A percentile compares a stretch with the other conserved stretches of the same genome.
Evolutionary conservation across 1,140 invertebrate genomes (phyloP).

Genomic region (Arctopsyche grandis): DNA sequence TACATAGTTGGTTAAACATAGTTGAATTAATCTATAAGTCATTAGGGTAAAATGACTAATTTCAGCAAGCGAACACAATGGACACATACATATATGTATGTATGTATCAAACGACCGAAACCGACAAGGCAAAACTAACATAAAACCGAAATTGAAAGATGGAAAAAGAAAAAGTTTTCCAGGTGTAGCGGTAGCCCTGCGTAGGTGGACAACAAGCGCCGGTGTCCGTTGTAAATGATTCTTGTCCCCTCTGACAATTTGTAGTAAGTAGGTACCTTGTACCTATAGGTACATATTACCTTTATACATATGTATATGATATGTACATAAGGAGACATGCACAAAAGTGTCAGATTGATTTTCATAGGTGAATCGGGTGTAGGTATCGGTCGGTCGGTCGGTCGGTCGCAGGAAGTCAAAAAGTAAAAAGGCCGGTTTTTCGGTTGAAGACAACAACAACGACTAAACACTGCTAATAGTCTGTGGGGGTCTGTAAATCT

Average conservation of each 20-base stretch:
- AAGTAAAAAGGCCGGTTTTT: not conserved
- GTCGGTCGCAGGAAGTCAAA: not conserved
- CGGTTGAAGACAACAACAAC: constrained; percentile 35
- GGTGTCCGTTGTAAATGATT: constrained; percentile 42
- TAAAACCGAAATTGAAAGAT: too few relatives aligned
- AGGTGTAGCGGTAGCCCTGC: not conserved
- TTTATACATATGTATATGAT: too few relatives aligned
- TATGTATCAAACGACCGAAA: too few relatives aligned
- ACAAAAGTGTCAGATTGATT: too few relatives aligned
- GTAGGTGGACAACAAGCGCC: constrained; percentile 38
- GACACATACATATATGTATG: too few relatives aligned
- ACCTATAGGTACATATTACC: not conserved
- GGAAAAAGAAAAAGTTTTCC: not conserved
- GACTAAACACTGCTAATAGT: constrained; percentile 52
- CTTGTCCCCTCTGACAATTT: constrained; percentile 35
- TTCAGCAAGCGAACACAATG: too few relatives aligned
- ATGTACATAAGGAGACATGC: too few relatives aligned
- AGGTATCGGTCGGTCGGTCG: not conserved
- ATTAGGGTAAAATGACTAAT: too few relatives aligned
- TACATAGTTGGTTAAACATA: too few relatives aligned
- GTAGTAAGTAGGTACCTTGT: not conserved
- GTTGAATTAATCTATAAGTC: too few relatives aligned
- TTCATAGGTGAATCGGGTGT: not conserved
- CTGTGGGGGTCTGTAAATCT: constrained; percentile 49
- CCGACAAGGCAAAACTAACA: too few relatives aligned